Percentiles rank a stretch among this genome's conserved stretches.
phyloP scores from a whole-genome alignment of 2,888 invertebrate species.

The Sialis fuliginosa region DNA sequence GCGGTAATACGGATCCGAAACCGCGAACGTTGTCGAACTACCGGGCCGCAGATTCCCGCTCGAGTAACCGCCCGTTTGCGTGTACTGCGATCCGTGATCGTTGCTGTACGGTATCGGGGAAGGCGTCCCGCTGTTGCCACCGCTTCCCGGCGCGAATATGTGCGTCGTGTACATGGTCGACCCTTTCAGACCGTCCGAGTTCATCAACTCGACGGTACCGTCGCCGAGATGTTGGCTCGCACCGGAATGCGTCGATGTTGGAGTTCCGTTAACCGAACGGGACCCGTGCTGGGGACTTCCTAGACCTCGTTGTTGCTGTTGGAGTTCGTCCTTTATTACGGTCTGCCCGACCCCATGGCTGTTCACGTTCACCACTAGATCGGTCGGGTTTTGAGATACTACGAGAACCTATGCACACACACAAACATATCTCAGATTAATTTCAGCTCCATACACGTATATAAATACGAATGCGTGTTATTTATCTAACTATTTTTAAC shows the following conservation, averaged over 20 bases:
- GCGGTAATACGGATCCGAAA: conserved; percentile 59
- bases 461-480: no score
- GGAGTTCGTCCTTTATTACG: conserved; percentile 40
- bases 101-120: conserved; percentile 39
- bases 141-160: conserved; percentile 41
- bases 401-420: conserved; percentile 23
- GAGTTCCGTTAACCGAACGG: conserved; percentile 47
- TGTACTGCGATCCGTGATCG: conserved; percentile 24
- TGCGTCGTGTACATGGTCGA: conserved; percentile 46
- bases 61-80: conserved; percentile 28
- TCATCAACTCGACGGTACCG: conserved; percentile 29
- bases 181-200: conserved; percentile 30
- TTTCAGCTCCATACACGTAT: no score
- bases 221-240: conserved; percentile 34
- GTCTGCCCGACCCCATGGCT: conserved; percentile 21
- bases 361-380: conserved; percentile 32
- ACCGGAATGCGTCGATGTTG: conserved; percentile 40
- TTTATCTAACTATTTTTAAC: no score
- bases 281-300: conserved; percentile 46
- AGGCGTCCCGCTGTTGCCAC: conserved; percentile 34
- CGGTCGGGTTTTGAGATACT: conserved; percentile 23
- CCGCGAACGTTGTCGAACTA: conserved; percentile 39
- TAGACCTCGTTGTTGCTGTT: conserved; percentile 37
- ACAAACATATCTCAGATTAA: no score
- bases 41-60: conserved; percentile 18